Evolutionary conservation across 30 jellyfish, hydroid and myxozoan genomes (phyloP), one percentile per base, ranked within the genome.

Genomic region (Cassiopea xamachana): DNA sequence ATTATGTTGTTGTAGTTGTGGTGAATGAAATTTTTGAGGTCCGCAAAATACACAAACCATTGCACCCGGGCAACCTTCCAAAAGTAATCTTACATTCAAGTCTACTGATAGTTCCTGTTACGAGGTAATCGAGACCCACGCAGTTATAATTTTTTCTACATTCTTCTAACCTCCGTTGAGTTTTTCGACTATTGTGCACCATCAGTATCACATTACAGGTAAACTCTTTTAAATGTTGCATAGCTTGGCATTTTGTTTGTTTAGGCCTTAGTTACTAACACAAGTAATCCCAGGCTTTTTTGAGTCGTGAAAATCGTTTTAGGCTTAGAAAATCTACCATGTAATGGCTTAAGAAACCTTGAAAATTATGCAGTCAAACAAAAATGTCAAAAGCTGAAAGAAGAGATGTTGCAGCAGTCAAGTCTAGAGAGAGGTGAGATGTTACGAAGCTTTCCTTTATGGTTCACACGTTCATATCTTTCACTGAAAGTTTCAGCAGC

Each of bases 341-440:
- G 7, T 8, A 19, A 46, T 70, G 80, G 71, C 48, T 17, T 15
- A 43, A 71, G 16, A 71, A 47, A 49, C 67, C 2, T 72, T 17
- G 45, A 6, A 64, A 84, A 84, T 84, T 48, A 72, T 70, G 92
- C 79, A 13, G 79, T 72, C 84, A 4, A 45, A 67, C 17, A 64
- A 85, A 60, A 73, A 85, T 85, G 93, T 85, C 93, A 75, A 85
- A 62, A 64, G 93, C 67, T 73, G 88, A 46, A 61, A 85, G 80
- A 62, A 74, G 73, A 14, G 87, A 82, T 62, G 90, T 80, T 16
- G 61, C 80, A 71, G 1, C 62, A 19, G 55, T 18, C 86, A 73
- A 43, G 75, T 51, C 67, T 85, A 82, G 81, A 67, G 90, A 82
- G 48, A 82, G 82, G 90, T 82, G 39, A 19, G 50, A n/a, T 67